These are phyloP conservation scores for Elmis aenea DNA, from an alignment of 2,888 invertebrate genomes.

Conservation along the genomic window DNA sequence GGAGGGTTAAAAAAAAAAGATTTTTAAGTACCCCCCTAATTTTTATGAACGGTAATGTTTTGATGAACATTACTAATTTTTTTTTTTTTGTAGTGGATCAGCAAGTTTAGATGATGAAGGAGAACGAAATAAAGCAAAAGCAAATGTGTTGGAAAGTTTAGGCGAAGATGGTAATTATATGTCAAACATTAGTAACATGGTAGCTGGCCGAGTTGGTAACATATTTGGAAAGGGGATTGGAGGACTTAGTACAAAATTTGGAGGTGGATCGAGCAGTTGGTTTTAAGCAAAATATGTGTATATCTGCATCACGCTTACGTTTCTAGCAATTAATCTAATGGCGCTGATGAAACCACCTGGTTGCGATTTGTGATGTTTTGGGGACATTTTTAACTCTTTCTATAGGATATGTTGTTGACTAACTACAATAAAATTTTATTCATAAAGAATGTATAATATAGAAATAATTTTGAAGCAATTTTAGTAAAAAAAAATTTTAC, in stretches of 20 bases:
- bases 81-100: constrained; percentile 28
- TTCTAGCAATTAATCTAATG: too few relatives aligned
- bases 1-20: too few relatives aligned
- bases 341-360: background rate
- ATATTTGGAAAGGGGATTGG: constrained; percentile 88
- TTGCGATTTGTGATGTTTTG: background rate
- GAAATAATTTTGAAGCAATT: constrained; percentile 32
- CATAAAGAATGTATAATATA: constrained; percentile 16
- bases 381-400: constrained; percentile 14
- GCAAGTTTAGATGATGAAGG: constrained; percentile 55
- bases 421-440: constrained; percentile 17
- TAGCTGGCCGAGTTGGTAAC: constrained; percentile 83
- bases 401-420: constrained; percentile 15
- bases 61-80: constrained; percentile 4
- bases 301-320: too few relatives aligned
- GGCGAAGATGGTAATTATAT: constrained; percentile 69
- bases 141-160: constrained; percentile 56
- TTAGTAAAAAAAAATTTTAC: constrained; percentile 30
- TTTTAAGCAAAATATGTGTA: constrained; percentile 52
- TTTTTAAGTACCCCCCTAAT: too few relatives aligned
- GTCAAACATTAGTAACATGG: constrained; percentile 77
- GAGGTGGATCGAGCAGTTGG: constrained; percentile 80
- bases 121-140: constrained; percentile 56
- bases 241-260: constrained; percentile 82
- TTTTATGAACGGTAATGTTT: background rate